Evolutionary conservation across 2,797 vertebrate species (phyloP), one percentile per base, ranked within the genome.

Genomic region (Sebastes alutus): DNA sequence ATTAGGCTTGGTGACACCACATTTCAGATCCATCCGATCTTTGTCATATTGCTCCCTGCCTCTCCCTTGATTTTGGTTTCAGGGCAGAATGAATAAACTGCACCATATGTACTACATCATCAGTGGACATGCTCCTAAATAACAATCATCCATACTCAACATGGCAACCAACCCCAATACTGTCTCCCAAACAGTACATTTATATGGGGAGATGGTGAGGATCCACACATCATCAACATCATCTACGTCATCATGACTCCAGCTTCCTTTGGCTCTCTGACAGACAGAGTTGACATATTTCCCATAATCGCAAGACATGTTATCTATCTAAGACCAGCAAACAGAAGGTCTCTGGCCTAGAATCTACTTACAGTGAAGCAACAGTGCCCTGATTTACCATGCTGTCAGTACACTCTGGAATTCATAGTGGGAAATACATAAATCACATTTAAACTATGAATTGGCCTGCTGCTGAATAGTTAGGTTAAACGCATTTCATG

Each of bases 401-500:
- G 59, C 58, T 73, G 20, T 63, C 71, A 59, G 27, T 46, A 13
- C 23, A 65, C 38, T 33, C 14, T 68, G 56, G 13, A 29, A 63
- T n/a, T 75, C 30, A 60, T 7, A 46, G 62, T 68, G 52, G 59
- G 49, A 58, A 58, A 70, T 56, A 12, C 46, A 49, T 49, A 59
- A 71, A 72, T 81, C 62, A 52, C 29, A 65, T 73, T 55, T 56
- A 46, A 75, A 77, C 65, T 68, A 74, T 6, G 20, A 72, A 55
- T 68, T 83, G 30, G 58, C 22, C 58, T 66, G 35, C 67, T 58
- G 54, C 32, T 79, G 33, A 72, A 75, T 42, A 52, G 66, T 54
- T 67, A 22, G 16, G 30, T 78, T 68, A 54, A 77, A 80, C 13
- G 23, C 27, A 70, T 79, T 76, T 35, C 42, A 60, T 56, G 59